Evolutionary conservation across 1,140 invertebrate species (phyloP).

Genomic region (Dendroctonus ponderosae): DNA sequence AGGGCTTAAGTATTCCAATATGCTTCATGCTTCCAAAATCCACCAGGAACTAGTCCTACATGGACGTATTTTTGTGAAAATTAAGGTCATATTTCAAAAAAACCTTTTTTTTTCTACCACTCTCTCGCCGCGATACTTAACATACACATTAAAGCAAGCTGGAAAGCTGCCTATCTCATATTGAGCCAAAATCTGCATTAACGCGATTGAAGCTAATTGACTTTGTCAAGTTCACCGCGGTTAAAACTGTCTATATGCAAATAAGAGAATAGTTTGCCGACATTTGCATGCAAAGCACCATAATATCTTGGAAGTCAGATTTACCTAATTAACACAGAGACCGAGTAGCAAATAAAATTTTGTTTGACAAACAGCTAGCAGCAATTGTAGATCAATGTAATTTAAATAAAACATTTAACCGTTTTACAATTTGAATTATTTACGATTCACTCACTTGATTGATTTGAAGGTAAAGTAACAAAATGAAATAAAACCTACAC

Average conservation of each 20-base stretch:
- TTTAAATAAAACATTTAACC: background rate
- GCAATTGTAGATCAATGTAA: background rate
- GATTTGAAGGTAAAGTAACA: too few species aligned
- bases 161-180: conserved; percentile 27
- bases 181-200: conserved; percentile 27
- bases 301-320: conserved; percentile 27
- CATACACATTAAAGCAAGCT: conserved; percentile 9
- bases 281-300: conserved; percentile 32
- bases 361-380: conserved; percentile 12
- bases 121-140: background rate
- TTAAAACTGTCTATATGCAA: conserved; percentile 35
- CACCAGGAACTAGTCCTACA: too few species aligned
- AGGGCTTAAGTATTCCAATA: too few species aligned
- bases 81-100: too few species aligned
- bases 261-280: conserved; percentile 24
- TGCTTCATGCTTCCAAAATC: too few species aligned
- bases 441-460: too few species aligned
- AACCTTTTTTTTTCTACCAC: too few species aligned
- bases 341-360: conserved; percentile 12
- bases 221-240: conserved; percentile 29
- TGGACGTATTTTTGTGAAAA: too few species aligned
- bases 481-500: too few species aligned
- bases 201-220: conserved; percentile 32
- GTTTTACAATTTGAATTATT: too few species aligned
- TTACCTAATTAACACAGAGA: conserved; percentile 30